phyloP scores from a whole-genome alignment of 2,888 invertebrate species.

The Rosalia funebris region DNA sequence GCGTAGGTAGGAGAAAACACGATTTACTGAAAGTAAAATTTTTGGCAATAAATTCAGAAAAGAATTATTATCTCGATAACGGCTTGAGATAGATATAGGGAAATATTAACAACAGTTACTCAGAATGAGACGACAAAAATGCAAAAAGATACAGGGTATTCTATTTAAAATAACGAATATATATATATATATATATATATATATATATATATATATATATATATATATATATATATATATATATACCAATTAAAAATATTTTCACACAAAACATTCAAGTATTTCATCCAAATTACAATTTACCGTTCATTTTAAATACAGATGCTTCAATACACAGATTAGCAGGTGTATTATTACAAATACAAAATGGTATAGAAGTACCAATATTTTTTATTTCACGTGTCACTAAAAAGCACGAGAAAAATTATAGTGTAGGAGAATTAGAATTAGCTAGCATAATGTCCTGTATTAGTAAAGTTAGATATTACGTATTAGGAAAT shows the following conservation, averaged over 20 bases:
- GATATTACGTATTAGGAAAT: constrained; percentile 7
- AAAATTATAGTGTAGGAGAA: constrained; percentile 11
- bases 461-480: constrained; percentile 10
- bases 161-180: no score
- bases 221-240: no score
- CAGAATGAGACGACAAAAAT: no score
- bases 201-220: no score
- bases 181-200: no score
- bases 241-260: not conserved
- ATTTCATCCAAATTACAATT: constrained; percentile 19
- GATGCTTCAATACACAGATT: constrained; percentile 18
- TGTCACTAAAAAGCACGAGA: not conserved
- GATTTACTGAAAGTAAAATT: no score
- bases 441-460: constrained; percentile 16
- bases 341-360: constrained; percentile 3
- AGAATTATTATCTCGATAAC: no score
- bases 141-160: no score
- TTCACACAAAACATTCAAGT: not conserved
- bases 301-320: constrained; percentile 9
- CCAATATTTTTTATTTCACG: not conserved
- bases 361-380: not conserved
- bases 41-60: no score
- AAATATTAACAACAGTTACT: no score
- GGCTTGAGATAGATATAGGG: no score
- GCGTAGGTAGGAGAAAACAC: no score